Percentiles rank a stretch among this genome's conserved stretches.
Evolutionary conservation across 1,140 invertebrate genomes (phyloP).

Genomic region (Drosophila bocqueti): DNA sequence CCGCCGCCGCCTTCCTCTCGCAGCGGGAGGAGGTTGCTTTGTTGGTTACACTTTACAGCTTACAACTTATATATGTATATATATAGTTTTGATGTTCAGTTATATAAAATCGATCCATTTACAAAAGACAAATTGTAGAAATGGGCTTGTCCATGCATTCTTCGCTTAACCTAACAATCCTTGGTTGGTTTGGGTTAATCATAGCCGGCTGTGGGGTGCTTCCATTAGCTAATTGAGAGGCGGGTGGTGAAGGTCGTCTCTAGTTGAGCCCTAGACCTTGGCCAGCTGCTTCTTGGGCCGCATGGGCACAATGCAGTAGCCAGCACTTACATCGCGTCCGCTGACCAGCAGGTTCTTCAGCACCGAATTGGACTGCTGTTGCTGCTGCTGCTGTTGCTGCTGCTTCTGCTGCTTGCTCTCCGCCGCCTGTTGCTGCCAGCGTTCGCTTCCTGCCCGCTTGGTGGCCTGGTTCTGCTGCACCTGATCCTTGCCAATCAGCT

Average conservation of each 20-base stretch:
- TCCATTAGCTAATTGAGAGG: constrained; percentile 51
- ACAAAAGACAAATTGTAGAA: constrained; percentile 80
- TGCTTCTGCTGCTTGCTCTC: constrained; percentile 63
- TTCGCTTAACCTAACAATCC: constrained; percentile 55
- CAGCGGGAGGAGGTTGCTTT: constrained; percentile 44
- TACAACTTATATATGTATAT: constrained; percentile 4
- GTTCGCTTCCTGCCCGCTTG: constrained; percentile 54
- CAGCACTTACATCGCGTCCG: constrained; percentile 95
- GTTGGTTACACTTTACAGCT: constrained; percentile 45
- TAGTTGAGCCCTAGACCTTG: constrained; percentile 67
- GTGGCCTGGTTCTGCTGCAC: constrained; percentile 40
- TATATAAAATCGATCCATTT: constrained; percentile 85
- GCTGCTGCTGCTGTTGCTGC: constrained; percentile 62
- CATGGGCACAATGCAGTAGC: constrained; percentile 93
- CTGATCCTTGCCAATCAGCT: constrained; percentile 64
- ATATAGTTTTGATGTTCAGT: constrained; percentile 23
- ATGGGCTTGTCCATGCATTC: constrained; percentile 61
- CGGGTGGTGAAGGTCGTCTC: constrained; percentile 44
- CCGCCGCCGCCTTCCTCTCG: constrained; percentile 43
- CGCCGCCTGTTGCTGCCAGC: constrained; percentile 55
- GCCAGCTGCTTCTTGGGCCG: constrained; percentile 85
- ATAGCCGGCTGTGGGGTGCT: constrained; percentile 51
- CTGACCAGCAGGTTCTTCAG: constrained; percentile 96
- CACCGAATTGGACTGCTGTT: constrained; percentile 86
- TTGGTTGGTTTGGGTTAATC: constrained; percentile 31